Evolutionary conservation across 2,113 vertebrate species (phyloP).

Genomic region (Nipponia nippon): DNA sequence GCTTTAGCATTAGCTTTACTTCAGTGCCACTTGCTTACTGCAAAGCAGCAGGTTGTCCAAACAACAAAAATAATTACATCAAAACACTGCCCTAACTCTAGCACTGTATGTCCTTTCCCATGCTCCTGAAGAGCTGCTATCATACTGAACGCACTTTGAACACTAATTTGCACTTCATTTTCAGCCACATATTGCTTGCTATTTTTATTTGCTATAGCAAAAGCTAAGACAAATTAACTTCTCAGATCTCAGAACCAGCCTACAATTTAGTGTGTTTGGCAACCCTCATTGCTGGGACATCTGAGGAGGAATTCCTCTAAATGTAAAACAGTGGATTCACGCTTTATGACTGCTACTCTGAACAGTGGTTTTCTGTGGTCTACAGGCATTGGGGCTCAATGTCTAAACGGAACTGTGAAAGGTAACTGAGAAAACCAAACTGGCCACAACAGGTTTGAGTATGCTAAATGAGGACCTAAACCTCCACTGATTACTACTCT

Average conservation of each 20-base stretch:
- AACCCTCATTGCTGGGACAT: neutral
- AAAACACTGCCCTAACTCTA: neutral
- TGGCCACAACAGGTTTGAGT: neutral
- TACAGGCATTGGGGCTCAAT: accelerated
- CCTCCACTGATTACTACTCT: accelerated
- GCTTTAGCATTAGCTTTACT: neutral
- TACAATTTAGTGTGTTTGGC: neutral
- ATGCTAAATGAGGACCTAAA: neutral
- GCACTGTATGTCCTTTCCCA: neutral
- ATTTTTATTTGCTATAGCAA: neutral
- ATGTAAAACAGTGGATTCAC: neutral
- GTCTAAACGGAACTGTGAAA: neutral
- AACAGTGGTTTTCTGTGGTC: neutral
- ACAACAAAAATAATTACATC: neutral
- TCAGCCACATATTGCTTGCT: neutral
- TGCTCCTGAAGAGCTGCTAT: neutral
- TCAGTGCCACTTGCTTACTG: neutral
- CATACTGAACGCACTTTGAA: neutral
- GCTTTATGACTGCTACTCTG: neutral
- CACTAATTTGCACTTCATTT: neutral
- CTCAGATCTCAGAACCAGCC: neutral
- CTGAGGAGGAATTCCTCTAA: neutral
- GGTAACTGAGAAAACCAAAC: neutral
- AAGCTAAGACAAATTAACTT: neutral
- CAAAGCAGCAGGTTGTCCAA: neutral